phyloP scores from a whole-genome alignment of 23 tunicate species.

The Styela plicata region DNA sequence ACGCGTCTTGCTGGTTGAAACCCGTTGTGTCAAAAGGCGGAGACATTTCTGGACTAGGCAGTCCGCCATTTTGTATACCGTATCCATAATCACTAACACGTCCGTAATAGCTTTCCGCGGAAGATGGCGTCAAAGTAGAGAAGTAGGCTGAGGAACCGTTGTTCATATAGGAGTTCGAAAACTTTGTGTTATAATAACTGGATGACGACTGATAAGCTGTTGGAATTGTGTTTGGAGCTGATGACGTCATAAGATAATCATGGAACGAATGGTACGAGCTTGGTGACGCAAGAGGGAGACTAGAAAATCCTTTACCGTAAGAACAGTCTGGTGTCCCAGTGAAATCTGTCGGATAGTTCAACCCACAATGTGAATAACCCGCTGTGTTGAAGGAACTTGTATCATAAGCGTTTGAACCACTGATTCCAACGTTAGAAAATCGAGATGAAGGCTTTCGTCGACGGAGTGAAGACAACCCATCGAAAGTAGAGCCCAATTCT shows the following conservation, averaged over 20 bases:
- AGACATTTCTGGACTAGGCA: background rate
- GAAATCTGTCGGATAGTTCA: background rate
- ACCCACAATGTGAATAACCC: background rate
- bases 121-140: conserved; percentile 6
- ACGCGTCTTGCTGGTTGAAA: background rate
- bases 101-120: background rate
- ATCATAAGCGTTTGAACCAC: background rate
- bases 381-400: background rate
- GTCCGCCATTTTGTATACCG: conserved; percentile 32
- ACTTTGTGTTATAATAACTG: background rate
- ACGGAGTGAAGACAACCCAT: background rate
- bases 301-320: background rate
- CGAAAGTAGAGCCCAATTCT: background rate
- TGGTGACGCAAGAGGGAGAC: background rate
- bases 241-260: conserved; percentile 28
- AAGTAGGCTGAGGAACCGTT: background rate
- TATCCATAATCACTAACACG: background rate
- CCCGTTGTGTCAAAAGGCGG: background rate
- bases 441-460: background rate
- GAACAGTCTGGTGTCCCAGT: background rate
- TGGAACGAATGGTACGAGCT: background rate
- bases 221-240: conserved; percentile 20
- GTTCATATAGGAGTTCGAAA: conserved; percentile 2
- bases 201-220: conserved; percentile 24
- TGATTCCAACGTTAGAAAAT: background rate